Evolutionary conservation across 2,888 invertebrate species (phyloP).

Genomic region (Megamerina dolium): DNA sequence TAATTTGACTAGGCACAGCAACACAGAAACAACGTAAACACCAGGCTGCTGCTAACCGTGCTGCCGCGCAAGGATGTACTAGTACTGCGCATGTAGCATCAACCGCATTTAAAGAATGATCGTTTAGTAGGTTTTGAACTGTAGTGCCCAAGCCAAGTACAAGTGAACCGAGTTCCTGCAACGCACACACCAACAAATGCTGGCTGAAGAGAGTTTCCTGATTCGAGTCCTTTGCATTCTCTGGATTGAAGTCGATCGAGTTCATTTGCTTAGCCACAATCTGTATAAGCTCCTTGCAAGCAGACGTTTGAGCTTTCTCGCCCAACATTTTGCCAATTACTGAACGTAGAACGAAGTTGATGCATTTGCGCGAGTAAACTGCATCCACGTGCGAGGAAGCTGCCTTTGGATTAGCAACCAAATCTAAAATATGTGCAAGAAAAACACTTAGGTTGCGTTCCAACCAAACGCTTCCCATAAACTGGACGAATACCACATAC

Average conservation of each 20-base stretch:
- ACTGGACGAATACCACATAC: conserved; percentile 91
- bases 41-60: conserved; percentile 91
- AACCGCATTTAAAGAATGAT: conserved; percentile 70
- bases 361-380: conserved; percentile 95
- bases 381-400: conserved; percentile 96
- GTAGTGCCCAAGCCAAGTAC: conserved; percentile 91
- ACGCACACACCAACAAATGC: conserved; percentile 84
- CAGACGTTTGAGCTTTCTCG: conserved; percentile 94
- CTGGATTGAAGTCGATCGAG: conserved; percentile 86
- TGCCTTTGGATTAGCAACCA: conserved; percentile 93
- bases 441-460: conserved; percentile 84
- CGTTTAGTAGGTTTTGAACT: conserved; percentile 81
- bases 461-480: conserved; percentile 90
- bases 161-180: conserved; percentile 86
- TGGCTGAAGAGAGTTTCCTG: conserved; percentile 88
- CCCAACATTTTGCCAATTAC: conserved; percentile 91
- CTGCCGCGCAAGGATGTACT: conserved; percentile 90
- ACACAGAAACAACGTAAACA: conserved; percentile 83
- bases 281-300: conserved; percentile 88
- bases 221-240: conserved; percentile 85
- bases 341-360: conserved; percentile 88
- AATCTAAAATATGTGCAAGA: conserved; percentile 82
- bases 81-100: conserved; percentile 64
- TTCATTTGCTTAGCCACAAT: conserved; percentile 93
- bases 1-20: conserved; percentile 90